Evolutionary conservation across 1,140 invertebrate species (phyloP), one percentile per base, ranked within the genome.

Genomic region (Heterodera carotae): DNA sequence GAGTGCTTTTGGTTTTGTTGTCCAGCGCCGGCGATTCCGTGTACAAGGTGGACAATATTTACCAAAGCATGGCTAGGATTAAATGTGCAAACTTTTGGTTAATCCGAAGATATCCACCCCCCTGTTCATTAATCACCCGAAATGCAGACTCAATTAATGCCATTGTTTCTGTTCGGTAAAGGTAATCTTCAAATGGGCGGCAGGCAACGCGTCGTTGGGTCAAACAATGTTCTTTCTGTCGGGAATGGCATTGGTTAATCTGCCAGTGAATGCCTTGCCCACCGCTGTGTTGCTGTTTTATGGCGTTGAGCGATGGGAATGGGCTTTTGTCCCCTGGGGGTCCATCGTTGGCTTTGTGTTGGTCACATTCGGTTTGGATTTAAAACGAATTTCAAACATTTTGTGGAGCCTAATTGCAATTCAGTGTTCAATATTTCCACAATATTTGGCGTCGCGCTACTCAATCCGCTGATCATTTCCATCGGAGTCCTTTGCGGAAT

Each of bases 401-500:
- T n/a, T n/a, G n/a, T n/a, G n/a, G n/a, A n/a, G n/a, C n/a, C 39
- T 43, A 34, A 39, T 48, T 62, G 7, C 27, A 25, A 39, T 62
- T 15, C 12, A 74, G 84, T 86, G 22, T 85, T 84, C 80, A 85
- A 85, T 53, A 84, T 85, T 39, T 53, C 81, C 31, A 76, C 85
- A 33, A 85, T 85, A 33, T 86, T 85, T 33, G 84, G 84, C 15
- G 83, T 85, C 29, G 83, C 84, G 59, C 69, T 86, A 4, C 68
- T 86, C 12, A 75, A 78, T 62, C 84, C 84, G 18, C 68, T 85
- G 15, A 71, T 84, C 7, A 80, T 85, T 33, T 86, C 84, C n/a
- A 81, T 85, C 69, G 84, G 84, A 31, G 82, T 85, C 79, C 70
- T 85, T 6, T 76, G 82, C 31, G 84, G 84, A n/a, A 82, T 85